Conservation (phyloP, 2,888 invertebrate genomes). For the Lomographa bimaculata region DNA sequence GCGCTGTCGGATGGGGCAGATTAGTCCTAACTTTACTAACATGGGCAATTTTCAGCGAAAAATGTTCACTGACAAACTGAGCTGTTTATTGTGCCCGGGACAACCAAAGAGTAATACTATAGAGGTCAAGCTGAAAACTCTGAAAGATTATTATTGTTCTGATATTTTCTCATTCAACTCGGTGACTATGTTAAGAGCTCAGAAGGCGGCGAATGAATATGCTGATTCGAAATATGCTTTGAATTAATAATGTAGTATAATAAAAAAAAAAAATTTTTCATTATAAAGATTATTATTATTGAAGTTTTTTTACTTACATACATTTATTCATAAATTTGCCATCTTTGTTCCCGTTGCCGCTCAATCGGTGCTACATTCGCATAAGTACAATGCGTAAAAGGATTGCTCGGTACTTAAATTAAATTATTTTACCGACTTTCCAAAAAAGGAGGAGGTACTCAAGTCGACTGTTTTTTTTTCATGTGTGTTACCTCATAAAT, state of each 20-base stretch:
- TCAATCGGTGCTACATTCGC: too few relatives aligned
- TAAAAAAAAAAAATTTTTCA: too few relatives aligned
- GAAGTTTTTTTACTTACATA: too few relatives aligned
- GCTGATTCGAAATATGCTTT: conserved; percentile 44
- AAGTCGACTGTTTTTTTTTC: too few relatives aligned
- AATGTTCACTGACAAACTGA: conserved; percentile 38
- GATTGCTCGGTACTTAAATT: too few relatives aligned
- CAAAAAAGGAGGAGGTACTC: too few relatives aligned
- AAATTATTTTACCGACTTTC: too few relatives aligned
- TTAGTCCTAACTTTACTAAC: conserved; percentile 63
- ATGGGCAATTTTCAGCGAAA: conserved; percentile 56
- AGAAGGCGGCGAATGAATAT: conserved; percentile 51
- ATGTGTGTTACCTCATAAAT: too few relatives aligned
- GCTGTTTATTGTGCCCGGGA: neutral
- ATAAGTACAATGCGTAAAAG: too few relatives aligned
- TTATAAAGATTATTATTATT: too few relatives aligned
- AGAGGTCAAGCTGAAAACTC: conserved; percentile 52
- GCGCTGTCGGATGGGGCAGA: conserved; percentile 53
- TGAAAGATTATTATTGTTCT: conserved; percentile 68
- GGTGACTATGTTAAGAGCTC: conserved; percentile 62
- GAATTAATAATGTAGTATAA: conserved; percentile 23
- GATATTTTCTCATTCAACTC: conserved; percentile 69
- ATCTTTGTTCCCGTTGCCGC: too few relatives aligned
- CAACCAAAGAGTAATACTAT: conserved; percentile 22
- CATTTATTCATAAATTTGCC: too few relatives aligned